Base-by-base conservation (phyloP, 2,113 vertebrate species). In the Amphilophus citrinellus region DNA sequence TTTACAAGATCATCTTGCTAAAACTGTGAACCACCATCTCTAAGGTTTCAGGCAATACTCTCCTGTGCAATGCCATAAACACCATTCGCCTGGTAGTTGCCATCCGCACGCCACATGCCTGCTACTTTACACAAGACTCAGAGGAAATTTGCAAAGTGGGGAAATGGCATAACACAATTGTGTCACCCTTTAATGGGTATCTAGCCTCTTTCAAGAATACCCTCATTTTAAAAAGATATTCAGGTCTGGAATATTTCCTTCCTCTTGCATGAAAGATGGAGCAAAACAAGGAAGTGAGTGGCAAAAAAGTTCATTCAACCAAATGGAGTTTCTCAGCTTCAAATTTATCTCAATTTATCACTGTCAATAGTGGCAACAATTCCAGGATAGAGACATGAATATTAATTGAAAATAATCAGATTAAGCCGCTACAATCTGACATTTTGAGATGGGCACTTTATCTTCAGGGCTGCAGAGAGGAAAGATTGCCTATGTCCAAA, bases 331-430 rank as follows among this genome's bases (percentile, higher is more conserved):
- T 97, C 95, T 97, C 94, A 96, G 96, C 96, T 95, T 97, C 96
- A 89, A 96, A 96, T 97, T 97, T 95, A 97, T 97, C 96, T 97
- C 97, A 97, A 98, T 99, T 98, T 96, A 97, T 99, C 98, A 99
- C 96, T 95, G 97, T 97, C 98, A 97, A 96, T 97, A 97, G 96
- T 91, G 86, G 96, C 89, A 93, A 97, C 96, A 96, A 97, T 96
- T 95, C 96, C 95, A 93, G 95, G 93, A 86, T 95, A 95, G 96
- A 97, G 96, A 97, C 97, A 98, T 98, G 97, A 97, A 99, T 98
- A 98, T 99, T 98, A 98, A 99, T 98, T 98, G 97, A 98, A 99
- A 98, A 97, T 98, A 98, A 98, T 98, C 97, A 97, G 97, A 98
- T 99, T 97, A 98, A 98, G 97, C 97, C 95, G 96, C 96, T 96